These are phyloP conservation scores for Siphamia tubifer DNA, from an alignment of 2,113 vertebrate species.

Conservation along the genomic window DNA sequence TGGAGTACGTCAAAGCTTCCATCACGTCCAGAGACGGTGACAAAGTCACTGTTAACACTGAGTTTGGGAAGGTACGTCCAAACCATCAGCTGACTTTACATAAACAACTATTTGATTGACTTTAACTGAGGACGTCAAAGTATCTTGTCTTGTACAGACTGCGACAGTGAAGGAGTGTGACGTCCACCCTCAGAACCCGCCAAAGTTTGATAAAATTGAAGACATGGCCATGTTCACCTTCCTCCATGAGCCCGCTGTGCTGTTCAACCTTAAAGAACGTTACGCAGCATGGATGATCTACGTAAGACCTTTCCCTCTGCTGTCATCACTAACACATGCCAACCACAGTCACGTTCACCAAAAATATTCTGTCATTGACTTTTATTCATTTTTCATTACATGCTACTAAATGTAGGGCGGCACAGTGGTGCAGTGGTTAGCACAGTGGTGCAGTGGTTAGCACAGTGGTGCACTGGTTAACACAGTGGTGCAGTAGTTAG, in stretches of 20 bases:
- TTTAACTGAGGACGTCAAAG: background rate
- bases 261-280: slow-evolving; percentile 89
- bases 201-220: slow-evolving; percentile 92
- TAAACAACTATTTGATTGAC: background rate
- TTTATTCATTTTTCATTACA: too few relatives aligned
- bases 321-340: slow-evolving; percentile 66
- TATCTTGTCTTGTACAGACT: slow-evolving; percentile 65
- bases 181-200: slow-evolving; percentile 86
- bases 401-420: too few relatives aligned
- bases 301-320: slow-evolving; percentile 49
- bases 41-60: slow-evolving; percentile 79
- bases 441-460: too few relatives aligned
- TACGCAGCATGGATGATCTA: slow-evolving; percentile 90
- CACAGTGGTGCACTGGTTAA: too few relatives aligned
- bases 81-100: background rate
- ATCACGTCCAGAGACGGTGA: slow-evolving; percentile 79
- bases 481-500: too few relatives aligned
- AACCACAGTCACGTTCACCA: too few relatives aligned
- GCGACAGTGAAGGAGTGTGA: slow-evolving; percentile 82
- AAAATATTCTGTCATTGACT: too few relatives aligned
- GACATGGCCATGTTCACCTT: slow-evolving; percentile 95
- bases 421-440: too few relatives aligned
- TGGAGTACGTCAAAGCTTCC: slow-evolving; percentile 80
- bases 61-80: slow-evolving; percentile 76
- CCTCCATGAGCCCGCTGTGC: slow-evolving; percentile 88